Conservation (phyloP, 2,888 invertebrate species). For the Amiota mariae region DNA sequence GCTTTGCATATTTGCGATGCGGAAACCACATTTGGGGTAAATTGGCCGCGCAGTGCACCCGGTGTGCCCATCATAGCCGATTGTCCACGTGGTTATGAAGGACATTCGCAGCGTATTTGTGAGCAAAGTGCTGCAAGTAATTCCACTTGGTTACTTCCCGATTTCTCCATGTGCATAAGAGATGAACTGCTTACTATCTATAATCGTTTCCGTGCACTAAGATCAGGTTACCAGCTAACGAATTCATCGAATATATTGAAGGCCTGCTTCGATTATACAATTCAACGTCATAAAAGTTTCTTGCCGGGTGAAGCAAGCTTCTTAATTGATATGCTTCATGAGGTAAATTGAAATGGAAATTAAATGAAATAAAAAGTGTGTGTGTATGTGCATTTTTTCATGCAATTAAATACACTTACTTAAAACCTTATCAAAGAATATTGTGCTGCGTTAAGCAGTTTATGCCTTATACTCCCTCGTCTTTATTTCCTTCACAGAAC, state of each 20-base stretch:
- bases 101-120: constrained; percentile 76
- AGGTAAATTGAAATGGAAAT: constrained; percentile 59
- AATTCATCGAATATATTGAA: constrained; percentile 72
- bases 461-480: too few species aligned
- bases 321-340: constrained; percentile 71
- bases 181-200: constrained; percentile 79
- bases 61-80: constrained; percentile 81
- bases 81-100: constrained; percentile 77
- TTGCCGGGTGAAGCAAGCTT: constrained; percentile 73
- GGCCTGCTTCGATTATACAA: constrained; percentile 71
- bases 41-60: constrained; percentile 82
- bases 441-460: too few species aligned
- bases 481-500: neutral
- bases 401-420: too few species aligned
- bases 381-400: too few species aligned
- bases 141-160: constrained; percentile 83
- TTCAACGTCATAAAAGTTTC: constrained; percentile 66
- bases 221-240: constrained; percentile 72
- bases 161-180: constrained; percentile 83
- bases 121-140: constrained; percentile 78
- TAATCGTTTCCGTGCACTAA: constrained; percentile 74
- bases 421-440: too few species aligned
- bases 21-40: constrained; percentile 77
- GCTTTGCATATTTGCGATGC: constrained; percentile 77
- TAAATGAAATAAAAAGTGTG: too few species aligned